Percentiles rank a stretch among this genome's conserved stretches.
These are phyloP conservation scores for Eumacrocentrus americanus DNA, from an alignment of 2,888 invertebrate species.

Conservation along the genomic window DNA sequence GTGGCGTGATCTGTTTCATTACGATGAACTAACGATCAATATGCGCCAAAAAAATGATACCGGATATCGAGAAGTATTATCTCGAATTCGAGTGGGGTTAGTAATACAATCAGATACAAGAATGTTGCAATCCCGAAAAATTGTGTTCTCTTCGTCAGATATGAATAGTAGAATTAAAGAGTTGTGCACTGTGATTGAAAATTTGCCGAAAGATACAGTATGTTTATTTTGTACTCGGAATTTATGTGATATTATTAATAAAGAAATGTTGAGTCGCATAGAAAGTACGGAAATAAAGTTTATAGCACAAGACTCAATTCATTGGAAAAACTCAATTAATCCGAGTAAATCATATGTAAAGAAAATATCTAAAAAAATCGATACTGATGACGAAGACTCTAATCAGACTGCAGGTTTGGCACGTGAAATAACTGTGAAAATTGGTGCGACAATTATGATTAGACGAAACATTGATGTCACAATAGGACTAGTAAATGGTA, in stretches of 20 bases:
- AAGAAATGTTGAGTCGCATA: constrained; percentile 42
- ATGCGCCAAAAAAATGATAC: constrained; percentile 6
- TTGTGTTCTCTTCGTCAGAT: constrained; percentile 9
- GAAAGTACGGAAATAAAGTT: constrained; percentile 38
- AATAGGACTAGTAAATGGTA: constrained; percentile 40
- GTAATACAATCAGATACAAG: constrained; percentile 12
- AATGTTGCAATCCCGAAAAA: constrained; percentile 24
- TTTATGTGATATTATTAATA: constrained; percentile 46
- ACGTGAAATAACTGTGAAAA: constrained; percentile 35
- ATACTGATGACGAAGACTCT: constrained; percentile 31
- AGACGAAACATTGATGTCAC: constrained; percentile 40
- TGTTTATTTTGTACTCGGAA: constrained; percentile 46
- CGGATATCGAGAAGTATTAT: constrained; percentile 39
- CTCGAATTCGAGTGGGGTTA: constrained; percentile 28
- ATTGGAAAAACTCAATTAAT: constrained; percentile 36
- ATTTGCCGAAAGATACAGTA: constrained; percentile 41
- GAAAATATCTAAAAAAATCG: constrained; percentile 28
- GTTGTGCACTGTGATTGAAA: constrained; percentile 36
- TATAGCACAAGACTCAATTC: constrained; percentile 35
- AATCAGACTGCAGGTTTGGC: constrained; percentile 38
- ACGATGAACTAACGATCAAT: constrained; percentile 10
- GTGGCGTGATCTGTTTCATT: constrained; percentile 3
- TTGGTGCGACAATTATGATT: constrained; percentile 39
- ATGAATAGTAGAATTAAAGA: constrained; percentile 31
- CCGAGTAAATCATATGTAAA: constrained; percentile 29